Evolutionary conservation across 2,888 invertebrate genomes (phyloP), one percentile per base, ranked within the genome.

Genomic region (Penaeus monodon): DNA sequence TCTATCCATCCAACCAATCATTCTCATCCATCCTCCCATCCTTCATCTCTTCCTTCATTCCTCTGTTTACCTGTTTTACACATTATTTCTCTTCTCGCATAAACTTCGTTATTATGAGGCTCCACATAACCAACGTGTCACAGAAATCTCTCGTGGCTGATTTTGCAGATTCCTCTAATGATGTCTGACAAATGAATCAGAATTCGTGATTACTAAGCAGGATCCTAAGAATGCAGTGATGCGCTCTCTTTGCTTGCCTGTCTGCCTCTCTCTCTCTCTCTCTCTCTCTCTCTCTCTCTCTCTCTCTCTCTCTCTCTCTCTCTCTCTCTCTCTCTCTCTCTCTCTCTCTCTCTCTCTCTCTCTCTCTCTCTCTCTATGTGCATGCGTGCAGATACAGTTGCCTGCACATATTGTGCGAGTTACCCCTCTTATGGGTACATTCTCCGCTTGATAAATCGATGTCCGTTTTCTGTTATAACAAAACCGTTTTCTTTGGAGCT

Each of bases 291-390:
- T 33, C 29, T 74, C 44, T 74, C 38, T 17, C 33, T 74, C 74
- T 33, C 74, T 74, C 73, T 73, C 73, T 44, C 10, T 10, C 44
- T 44, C 44, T 44, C 44, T 73, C 73, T 73, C 24, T 73, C 29
- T 73, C 27, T 73, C 27, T 73, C 27, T 27, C 27, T 27, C 73
- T 27, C 27, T n/a, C 66, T 27, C 27, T 27, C 73, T 27, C 27
- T 27, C 73, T 27, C 27, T 73, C 73, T 27, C 27, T 73, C 27
- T 73, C 73, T 73, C 24, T 27, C 73, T n/a, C 73, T 73, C 73
- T n/a, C 27, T 27, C n/a, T 73, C 73, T 73, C 73, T 27, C 38
- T 74, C 44, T 70, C 1, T 70, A 24, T 70, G 29, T 70, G 17
- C 22, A 70, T 17, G n/a, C 20, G 29, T 68, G 12, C 68, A 68